Base-by-base conservation (phyloP, 2,888 invertebrate species). In the Oithona nana region DNA sequence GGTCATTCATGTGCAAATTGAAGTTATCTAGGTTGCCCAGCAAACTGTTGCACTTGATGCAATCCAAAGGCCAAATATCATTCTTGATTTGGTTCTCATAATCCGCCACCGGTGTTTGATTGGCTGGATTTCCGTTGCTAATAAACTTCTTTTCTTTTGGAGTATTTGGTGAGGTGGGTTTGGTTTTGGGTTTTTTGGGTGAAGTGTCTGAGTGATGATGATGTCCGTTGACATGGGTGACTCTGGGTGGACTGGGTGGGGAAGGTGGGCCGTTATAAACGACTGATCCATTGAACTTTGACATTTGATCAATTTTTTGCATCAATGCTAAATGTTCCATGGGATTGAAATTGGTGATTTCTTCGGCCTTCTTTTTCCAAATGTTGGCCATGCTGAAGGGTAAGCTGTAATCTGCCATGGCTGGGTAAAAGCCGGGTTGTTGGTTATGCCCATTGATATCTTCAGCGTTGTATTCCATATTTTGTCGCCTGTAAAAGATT, bases 1-100 rank as follows among this genome's bases (percentile, higher is more conserved):
- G 62, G 28, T 62, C 62, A 28, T 62, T 62, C 62, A 62, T 62
- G 20, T 62, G 62, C 13, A 62, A 28, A 48, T 62, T 62, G 39
- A 62, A 62, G 48, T 29, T 54, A n/a, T 62, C 54, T 26, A 62
- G 28, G 39, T 56, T 31, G 24, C 26, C 29, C 39, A 62, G 48
- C 16, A 28, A 2, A n/a, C 22, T 6, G 29, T 31, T 56, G 39
- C 62, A 62, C 52, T 62, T 62, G 30, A 62, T 62, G 39, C 62
- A 62, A 13, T 62, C 56, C 31, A 62, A 16, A 48, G 62, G 62
- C 62, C 62, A 62, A n/a, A n/a, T 24, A 56, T 62, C 54, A 4
- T 55, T 28, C 48, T 62, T 39, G 29, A 62, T 62, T 48, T 62
- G 55, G 29, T 16, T 16, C 48, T 62, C 62, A 48, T 62, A 62